Evolutionary conservation across 2,113 vertebrate species (phyloP), one percentile per base, ranked within the genome.

Genomic region (Hiodon tergisus): DNA sequence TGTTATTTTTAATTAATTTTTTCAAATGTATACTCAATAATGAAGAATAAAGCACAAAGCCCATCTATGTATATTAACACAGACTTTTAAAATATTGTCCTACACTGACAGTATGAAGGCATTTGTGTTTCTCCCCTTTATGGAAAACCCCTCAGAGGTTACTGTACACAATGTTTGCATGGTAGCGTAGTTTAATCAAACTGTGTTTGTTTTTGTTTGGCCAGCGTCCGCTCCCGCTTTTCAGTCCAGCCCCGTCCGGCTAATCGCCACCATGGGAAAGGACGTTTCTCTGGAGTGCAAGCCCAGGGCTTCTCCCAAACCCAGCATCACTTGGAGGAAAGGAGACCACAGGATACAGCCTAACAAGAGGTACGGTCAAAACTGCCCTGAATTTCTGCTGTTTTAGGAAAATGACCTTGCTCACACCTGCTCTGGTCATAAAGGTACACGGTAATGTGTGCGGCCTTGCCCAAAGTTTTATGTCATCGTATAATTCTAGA

Each of bases 201-300:
- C 6, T 47, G 16, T 46, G 61, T 76, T 46, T 79, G 7, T 83
- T 85, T 82, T 50, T 57, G 31, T 47, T 7, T 52, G 13, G 76
- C 82, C 87, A 98, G 97, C 96, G 11, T 97, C 95, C 4, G 91
- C 95, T 70, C 97, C 97, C 0, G 79, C 87, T 48, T 98, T 98
- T 76, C 88, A 92, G 31, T 67, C 85, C 69, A 93, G 90, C 80
- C 92, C 94, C n/a, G 53, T 93, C 62, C 93, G 84, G 83, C 86
- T 96, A 82, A 92, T 96, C 74, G 88, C 96, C 67, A 96, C 95
- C 3, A 93, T 94, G 48, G 94, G 91, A 52, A 95, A 87, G 84
- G 94, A 96, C 71, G 89, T 95, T 14, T 71, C 88, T 6, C 86
- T 98, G 31, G 95, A 96, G 50, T 98, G 97, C 83, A 94, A 93